Conservation (phyloP, 2,888 invertebrate genomes). For the Diarsia dahlii region DNA sequence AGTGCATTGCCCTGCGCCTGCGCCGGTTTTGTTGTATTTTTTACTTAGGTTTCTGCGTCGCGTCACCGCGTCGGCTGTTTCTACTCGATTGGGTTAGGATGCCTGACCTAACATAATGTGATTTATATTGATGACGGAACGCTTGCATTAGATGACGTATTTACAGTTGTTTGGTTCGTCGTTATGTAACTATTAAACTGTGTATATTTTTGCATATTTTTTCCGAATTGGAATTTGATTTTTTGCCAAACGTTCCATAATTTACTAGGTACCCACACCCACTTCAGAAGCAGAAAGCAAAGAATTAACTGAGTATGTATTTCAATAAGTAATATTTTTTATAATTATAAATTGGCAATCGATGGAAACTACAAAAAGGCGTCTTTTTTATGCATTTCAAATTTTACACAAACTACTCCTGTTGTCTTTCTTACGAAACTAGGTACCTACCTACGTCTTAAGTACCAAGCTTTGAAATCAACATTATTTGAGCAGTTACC, state of each 20-base stretch:
- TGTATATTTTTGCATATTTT: background rate
- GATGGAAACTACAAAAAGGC: too few species aligned
- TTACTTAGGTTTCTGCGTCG: conserved; percentile 77
- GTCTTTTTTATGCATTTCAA: background rate
- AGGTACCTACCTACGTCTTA: too few species aligned
- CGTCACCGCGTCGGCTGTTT: conserved; percentile 64
- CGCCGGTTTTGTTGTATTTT: conserved; percentile 74
- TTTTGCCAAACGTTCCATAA: background rate
- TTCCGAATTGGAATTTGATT: background rate
- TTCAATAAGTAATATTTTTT: too few species aligned
- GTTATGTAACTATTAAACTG: conserved; percentile 12
- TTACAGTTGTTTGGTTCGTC: conserved; percentile 36
- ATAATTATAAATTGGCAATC: background rate
- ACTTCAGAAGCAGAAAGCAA: background rate
- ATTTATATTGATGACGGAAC: conserved; percentile 78
- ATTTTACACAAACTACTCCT: background rate
- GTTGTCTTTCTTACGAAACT: background rate
- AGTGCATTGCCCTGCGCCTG: conserved; percentile 86
- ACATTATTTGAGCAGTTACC: too few species aligned
- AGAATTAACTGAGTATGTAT: too few species aligned
- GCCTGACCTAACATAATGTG: conserved; percentile 89
- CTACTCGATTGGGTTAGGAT: conserved; percentile 85
- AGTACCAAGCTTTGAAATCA: too few species aligned
- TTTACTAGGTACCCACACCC: too few species aligned
- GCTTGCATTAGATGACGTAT: conserved; percentile 56